These are phyloP conservation scores for Sinocyclocheilus maitianheensis DNA, from an alignment of 2,113 vertebrate species.

Conservation along the genomic window DNA sequence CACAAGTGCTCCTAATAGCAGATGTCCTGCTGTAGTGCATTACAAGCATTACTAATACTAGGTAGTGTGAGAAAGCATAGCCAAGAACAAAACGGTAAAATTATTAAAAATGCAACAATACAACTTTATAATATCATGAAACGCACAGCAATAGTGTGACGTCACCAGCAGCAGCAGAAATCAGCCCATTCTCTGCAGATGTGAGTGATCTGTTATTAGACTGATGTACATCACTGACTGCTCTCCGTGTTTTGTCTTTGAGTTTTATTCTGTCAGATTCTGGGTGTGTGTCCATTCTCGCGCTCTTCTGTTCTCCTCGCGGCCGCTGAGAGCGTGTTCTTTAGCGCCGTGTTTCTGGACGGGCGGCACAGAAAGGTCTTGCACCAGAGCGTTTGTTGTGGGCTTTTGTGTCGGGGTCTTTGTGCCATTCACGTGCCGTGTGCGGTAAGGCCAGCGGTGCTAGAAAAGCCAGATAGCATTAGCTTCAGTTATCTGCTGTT, in stretches of 20 bases:
- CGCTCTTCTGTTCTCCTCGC: neutral
- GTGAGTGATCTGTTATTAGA: no score
- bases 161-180: no score
- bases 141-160: no score
- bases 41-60: no score
- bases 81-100: no score
- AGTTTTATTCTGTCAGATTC: constrained; percentile 59
- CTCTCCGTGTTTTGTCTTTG: neutral
- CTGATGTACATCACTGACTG: no score
- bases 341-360: constrained; percentile 68
- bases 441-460: constrained; percentile 51
- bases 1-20: no score
- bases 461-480: constrained; percentile 12
- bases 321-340: neutral
- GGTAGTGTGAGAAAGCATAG: no score
- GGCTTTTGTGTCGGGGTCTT: constrained; percentile 25
- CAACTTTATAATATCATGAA: no score
- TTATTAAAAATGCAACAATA: no score
- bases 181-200: no score
- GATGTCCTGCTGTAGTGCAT: no score
- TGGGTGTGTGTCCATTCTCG: constrained; percentile 18
- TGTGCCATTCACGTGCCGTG: constrained; percentile 60
- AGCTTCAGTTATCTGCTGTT: constrained; percentile 48
- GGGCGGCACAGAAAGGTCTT: constrained; percentile 47
- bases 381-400: constrained; percentile 60